These are phyloP conservation scores for Sebastolobus altivelis DNA, from an alignment of 2,797 vertebrate species.

Conservation along the genomic window DNA sequence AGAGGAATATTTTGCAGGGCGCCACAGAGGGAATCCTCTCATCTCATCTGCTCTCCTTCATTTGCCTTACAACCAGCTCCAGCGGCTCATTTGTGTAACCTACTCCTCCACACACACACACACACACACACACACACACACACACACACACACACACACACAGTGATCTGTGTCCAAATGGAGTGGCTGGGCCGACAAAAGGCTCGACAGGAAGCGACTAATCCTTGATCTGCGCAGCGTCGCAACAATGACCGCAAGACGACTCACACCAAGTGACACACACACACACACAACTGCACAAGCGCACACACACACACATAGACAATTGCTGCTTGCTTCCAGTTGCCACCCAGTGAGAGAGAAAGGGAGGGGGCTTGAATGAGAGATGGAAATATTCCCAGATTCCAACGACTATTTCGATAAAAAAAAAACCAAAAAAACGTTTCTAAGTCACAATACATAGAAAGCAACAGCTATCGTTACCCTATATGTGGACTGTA, in stretches of 20 bases:
- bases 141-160: constrained; percentile 48
- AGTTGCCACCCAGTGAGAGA: constrained; percentile 72
- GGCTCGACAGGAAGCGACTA: constrained; percentile 86
- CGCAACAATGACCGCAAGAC: constrained; percentile 81
- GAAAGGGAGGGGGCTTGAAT: constrained; percentile 24
- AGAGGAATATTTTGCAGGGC: constrained; percentile 12
- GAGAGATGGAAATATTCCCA: constrained; percentile 12
- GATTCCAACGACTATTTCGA: constrained; percentile 1
- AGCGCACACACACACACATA: constrained; percentile 48
- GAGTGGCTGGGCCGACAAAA: constrained; percentile 84
- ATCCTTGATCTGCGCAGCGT: constrained; percentile 85
- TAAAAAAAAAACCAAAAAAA: background rate
- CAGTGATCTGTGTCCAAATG: constrained; percentile 82
- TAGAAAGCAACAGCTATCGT: background rate
- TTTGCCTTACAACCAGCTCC: constrained; percentile 52
- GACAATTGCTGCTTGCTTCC: constrained; percentile 72
- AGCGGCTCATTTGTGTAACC: constrained; percentile 63
- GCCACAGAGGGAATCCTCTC: constrained; percentile 46
- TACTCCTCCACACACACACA: constrained; percentile 23
- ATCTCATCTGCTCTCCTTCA: constrained; percentile 49
- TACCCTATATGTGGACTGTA: background rate
- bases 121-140: constrained; percentile 20
- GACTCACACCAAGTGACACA: constrained; percentile 58
- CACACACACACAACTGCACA: constrained; percentile 38
- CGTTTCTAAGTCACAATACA: background rate